These are phyloP conservation scores for Leptopilina myrica DNA, from an alignment of 2,888 invertebrate species.

Conservation along the genomic window DNA sequence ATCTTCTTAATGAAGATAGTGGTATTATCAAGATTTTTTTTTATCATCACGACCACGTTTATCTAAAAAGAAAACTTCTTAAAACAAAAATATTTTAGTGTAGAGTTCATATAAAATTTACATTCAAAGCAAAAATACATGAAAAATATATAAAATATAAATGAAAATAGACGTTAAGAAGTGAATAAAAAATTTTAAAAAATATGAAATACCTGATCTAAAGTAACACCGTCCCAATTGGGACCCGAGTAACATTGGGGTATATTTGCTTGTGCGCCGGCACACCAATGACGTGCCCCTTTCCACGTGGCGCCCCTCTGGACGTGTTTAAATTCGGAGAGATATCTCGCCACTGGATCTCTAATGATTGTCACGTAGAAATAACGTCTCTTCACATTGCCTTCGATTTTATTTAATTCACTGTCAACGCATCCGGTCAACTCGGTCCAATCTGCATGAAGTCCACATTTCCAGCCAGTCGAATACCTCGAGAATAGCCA, in stretches of 20 bases:
- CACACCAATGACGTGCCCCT: conserved; percentile 82
- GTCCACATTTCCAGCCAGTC: conserved; percentile 98
- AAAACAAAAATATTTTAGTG: neutral
- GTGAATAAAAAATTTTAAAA: conserved; percentile 41
- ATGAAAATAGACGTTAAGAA: neutral
- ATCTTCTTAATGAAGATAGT: conserved; percentile 7
- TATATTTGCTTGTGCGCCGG: conserved; percentile 86
- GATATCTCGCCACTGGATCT: conserved; percentile 93
- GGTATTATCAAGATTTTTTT: neutral
- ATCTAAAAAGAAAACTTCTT: neutral
- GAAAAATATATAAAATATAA: neutral
- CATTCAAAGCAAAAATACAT: neutral
- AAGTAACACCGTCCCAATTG: conserved; percentile 92
- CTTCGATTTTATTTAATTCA: conserved; percentile 94
- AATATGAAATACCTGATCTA: conserved; percentile 78
- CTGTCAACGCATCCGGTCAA: conserved; percentile 94
- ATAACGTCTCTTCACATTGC: conserved; percentile 90
- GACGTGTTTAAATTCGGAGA: conserved; percentile 98
- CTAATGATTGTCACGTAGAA: conserved; percentile 97
- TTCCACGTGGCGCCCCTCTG: conserved; percentile 98
- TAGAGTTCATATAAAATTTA: neutral
- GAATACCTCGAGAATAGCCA: conserved; percentile 99
- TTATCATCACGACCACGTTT: neutral
- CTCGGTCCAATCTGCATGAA: conserved; percentile 99
- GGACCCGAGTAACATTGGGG: conserved; percentile 88